Base-by-base conservation (phyloP, 1,140 invertebrate species). In the Antheraea mylitta region DNA sequence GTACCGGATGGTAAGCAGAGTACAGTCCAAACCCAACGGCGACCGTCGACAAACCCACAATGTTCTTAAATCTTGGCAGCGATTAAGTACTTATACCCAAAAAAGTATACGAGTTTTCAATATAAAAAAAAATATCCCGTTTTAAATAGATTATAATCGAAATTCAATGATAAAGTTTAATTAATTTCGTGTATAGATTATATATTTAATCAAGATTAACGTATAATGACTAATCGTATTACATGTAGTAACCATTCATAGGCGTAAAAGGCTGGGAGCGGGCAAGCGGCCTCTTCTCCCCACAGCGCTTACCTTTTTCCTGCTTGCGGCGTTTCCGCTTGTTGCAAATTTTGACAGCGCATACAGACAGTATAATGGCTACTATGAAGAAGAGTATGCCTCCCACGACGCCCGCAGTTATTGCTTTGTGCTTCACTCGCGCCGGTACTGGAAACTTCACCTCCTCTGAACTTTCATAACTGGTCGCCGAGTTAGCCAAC, bases 321-420 rank as follows among this genome's bases (percentile, higher is more conserved):
- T 98, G 97, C 96, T 98, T 98, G 94, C 97, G 96, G 92, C 97
- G 95, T 93, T 98, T 98, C 85, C 97, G 94, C 93, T 98, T 98
- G 94, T 98, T 98, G 95, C 98, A 98, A 90, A 98, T 98, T 95
- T 99, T 99, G 81, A 99, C 98, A 77, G 97, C 97, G 94, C 98
- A 98, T 82, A 99, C 96, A 72, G 97, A 98, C 80, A 98, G 94
- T 87, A 98, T 98, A 90, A 99, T 98, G 86, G 98, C 97, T 80
- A 98, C 97, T 83, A 98, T 97, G 95, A 98, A 98, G 94, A 99
- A 98, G 78, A 99, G 94, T 82, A 99, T 97, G 73, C 98, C 98
- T 77, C 98, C 98, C 66, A 98, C 97, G 72, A 98, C 96, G 58
- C 97, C 97, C 75, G 97, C 97, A 72, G 97, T 98, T 87, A 98